Conservation (phyloP, 1,140 invertebrate species). For the Dendroctonus ponderosae region DNA sequence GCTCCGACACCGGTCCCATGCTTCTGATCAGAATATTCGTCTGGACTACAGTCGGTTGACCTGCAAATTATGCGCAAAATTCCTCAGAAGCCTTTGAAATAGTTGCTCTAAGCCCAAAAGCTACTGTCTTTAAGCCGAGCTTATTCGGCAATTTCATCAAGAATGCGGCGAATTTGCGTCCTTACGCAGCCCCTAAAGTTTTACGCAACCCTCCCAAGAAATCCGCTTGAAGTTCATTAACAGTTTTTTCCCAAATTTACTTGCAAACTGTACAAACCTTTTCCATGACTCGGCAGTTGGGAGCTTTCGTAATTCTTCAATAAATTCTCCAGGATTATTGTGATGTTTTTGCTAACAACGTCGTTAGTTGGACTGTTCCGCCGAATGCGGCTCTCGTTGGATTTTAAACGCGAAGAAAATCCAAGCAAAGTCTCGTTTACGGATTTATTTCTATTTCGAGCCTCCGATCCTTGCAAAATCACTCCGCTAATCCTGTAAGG, state of each 20-base stretch:
- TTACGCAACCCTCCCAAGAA: no score
- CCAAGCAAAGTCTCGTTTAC: no score
- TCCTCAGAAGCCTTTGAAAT: no score
- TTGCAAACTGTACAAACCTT: constrained; percentile 56
- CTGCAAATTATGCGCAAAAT: constrained; percentile 53
- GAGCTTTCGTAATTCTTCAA: constrained; percentile 89
- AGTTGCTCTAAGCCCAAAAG: no score
- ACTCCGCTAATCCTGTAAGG: constrained; percentile 22
- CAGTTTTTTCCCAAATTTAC: no score
- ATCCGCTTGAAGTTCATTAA: no score
- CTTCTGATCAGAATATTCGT: constrained; percentile 91
- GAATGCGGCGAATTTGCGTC: no score
- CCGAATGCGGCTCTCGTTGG: constrained; percentile 8
- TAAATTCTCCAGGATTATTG: constrained; percentile 78
- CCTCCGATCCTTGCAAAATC: constrained; percentile 19
- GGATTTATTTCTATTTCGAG: constrained; percentile 21
- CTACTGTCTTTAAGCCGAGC: no score
- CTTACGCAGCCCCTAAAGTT: no score
- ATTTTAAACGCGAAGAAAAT: constrained; percentile 9
- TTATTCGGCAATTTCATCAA: no score
- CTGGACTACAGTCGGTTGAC: constrained; percentile 81
- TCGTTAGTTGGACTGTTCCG: constrained; percentile 65
- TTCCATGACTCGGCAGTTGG: constrained; percentile 79
- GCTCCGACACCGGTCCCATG: constrained; percentile 92
- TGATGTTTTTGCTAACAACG: constrained; percentile 75